Base-by-base conservation (phyloP, 2,113 vertebrate genomes). In the Tympanuchus pallidicinctus region DNA sequence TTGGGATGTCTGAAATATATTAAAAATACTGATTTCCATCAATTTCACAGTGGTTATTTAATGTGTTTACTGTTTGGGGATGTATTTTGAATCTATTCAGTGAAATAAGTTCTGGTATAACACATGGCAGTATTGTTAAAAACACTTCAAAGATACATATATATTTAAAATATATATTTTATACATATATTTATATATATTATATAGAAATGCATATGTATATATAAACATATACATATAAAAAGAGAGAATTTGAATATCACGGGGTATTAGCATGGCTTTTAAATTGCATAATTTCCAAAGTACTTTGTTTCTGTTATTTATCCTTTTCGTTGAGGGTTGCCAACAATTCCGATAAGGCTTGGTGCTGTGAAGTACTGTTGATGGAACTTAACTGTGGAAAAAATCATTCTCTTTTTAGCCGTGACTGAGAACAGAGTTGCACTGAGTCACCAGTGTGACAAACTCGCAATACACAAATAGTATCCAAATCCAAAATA, bases 401-500 rank as follows among this genome's bases (percentile, higher is more conserved):
- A 34, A 81, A 78, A 67, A 27, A n/a, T 13, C n/a, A 27, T 40
- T 73, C 1, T 66, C 50, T 93, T 95, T 91, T 90, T 82, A 92
- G 66, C 30, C 54, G 8, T 83, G 67, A 78, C 50, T 92, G 40
- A n/a, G 86, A 93, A 86, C 66, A 36, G n/a, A 75, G 77, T 59
- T 92, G 32, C 72, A 71, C 69, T 86, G 27, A 92, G 54, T 91
- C 82, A 88, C 78, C 74, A 82, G 45, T 75, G 42, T 77, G 82
- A 77, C 67, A 85, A 94, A 95, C 59, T 66, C 21, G 47, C 17
- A 71, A 80, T 57, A 80, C 15, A 32, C 75, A 90, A 79, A 83
- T 84, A 77, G 28, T 95, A 54, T 89, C 85, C 78, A 88, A 96
- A 91, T 71, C 20, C 11, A 73, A 89, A 85, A 38, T 93, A 36